Evolutionary conservation across 2,113 vertebrate species (phyloP).

Genomic region (Aspidoscelis tigris): DNA sequence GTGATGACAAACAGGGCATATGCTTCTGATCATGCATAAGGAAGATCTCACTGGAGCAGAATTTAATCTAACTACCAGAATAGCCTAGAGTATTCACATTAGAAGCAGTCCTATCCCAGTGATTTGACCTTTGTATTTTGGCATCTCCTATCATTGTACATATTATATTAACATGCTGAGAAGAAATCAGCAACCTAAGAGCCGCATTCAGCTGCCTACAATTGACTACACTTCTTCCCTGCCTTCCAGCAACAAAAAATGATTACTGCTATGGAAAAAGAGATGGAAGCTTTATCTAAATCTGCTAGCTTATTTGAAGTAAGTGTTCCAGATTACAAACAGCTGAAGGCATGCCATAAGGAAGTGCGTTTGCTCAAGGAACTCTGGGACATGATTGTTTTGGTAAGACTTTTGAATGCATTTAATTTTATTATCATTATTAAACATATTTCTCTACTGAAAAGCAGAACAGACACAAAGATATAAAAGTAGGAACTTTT

Average conservation of each 20-base stretch:
- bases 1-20: not conserved
- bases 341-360: slow-evolving; percentile 71
- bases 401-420: slow-evolving; percentile 63
- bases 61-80: not conserved
- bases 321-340: slow-evolving; percentile 67
- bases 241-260: slow-evolving; percentile 60
- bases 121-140: not conserved
- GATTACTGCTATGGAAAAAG: slow-evolving; percentile 58
- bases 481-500: no score
- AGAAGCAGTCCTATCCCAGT: not conserved
- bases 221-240: not conserved
- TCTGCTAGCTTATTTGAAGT: slow-evolving; percentile 76
- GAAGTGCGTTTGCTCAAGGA: slow-evolving; percentile 77
- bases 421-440: no score
- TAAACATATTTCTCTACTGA: no score
- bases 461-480: no score
- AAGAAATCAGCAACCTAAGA: accelerated
- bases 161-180: not conserved
- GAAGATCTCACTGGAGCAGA: not conserved
- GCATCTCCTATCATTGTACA: not conserved
- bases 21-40: accelerated
- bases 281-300: slow-evolving; percentile 64
- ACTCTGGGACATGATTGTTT: slow-evolving; percentile 77
- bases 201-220: accelerated
- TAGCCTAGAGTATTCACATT: not conserved